Percentiles rank a stretch among this genome's conserved stretches.
These are phyloP conservation scores for Napeogenes inachia DNA, from an alignment of 2,888 invertebrate species.

Conservation along the genomic window DNA sequence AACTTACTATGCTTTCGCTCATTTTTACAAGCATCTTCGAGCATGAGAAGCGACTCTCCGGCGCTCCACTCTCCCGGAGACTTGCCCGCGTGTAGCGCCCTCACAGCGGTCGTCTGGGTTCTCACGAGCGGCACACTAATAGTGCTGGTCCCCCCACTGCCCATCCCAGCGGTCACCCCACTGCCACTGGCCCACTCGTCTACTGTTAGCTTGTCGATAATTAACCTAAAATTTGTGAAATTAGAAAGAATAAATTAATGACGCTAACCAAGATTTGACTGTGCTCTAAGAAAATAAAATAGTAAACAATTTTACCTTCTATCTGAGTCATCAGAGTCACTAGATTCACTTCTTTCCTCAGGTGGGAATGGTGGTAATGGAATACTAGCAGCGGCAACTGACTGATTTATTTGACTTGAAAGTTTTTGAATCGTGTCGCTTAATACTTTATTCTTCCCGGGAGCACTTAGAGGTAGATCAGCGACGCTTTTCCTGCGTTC, in stretches of 20 bases:
- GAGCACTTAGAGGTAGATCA: conserved; percentile 55
- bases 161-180: not conserved
- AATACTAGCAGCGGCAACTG: conserved; percentile 53
- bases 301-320: conserved; percentile 46
- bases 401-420: conserved; percentile 72
- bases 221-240: conserved; percentile 47
- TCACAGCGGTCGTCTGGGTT: conserved; percentile 33
- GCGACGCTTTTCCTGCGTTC: conserved; percentile 67
- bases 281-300: conserved; percentile 1
- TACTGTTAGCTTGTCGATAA: conserved; percentile 68
- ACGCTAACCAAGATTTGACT: not conserved
- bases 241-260: conserved; percentile 1
- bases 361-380: conserved; percentile 57
- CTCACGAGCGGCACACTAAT: conserved; percentile 27
- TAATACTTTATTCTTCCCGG: conserved; percentile 76
- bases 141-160: conserved; percentile 18
- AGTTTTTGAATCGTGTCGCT: conserved; percentile 81
- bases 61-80: conserved; percentile 72
- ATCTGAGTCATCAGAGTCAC: conserved; percentile 71
- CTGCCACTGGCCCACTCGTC: conserved; percentile 45
- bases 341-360: conserved; percentile 65
- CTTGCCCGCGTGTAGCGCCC: conserved; percentile 64
- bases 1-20: conserved; percentile 66
- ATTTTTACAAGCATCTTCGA: conserved; percentile 71
- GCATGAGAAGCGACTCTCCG: conserved; percentile 69